Base-by-base conservation (phyloP, 2,797 vertebrate species). In the Malurus leucopterus region DNA sequence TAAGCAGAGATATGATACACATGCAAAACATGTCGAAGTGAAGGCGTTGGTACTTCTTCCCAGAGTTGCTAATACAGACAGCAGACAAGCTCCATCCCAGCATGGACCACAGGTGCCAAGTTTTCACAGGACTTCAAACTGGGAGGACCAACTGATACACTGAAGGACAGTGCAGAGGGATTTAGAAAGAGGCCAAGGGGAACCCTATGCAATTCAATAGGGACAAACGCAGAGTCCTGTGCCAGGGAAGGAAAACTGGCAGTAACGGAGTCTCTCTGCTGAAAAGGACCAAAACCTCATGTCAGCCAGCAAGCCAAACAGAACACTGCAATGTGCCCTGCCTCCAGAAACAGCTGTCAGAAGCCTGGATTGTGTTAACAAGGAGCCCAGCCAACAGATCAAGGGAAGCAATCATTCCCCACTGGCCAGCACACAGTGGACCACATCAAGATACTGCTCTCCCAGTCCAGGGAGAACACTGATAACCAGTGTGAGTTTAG, bases 261-360 rank as follows among this genome's bases (percentile, higher is more conserved):
- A 89, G 54, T 53, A 53, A 63, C 46, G 72, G 41, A 75, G 46
- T 29, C 32, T 29, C 54, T 43, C 51, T 50, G 29, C 32, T 43
- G 29, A 34, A 65, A 78, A 78, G 43, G 24, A 78, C 30, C 6
- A 1, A 4, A 38, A 29, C 38, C n/a, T 49, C 1, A 0, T 5
- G 12, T 88, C 67, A 40, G 43, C 46, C n/a, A 64, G 46, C 59
- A 69, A 32, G 32, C 13, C 0, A 0, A 77, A 50, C 5, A 46
- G 38, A 23, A 74, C 73, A 38, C 58, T 2, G 2, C 34, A 72
- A 40, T 1, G 0, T 22, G 49, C 30, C 53, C 65, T 51, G 58
- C n/a, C 65, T 78, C 58, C 63, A 64, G 18, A 53, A 21, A 55
- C 0, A 2, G 49, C 27, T 36, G 72, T 34, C 54, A 57, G 59